phyloP scores from a whole-genome alignment of 2,113 vertebrate genomes.

The Symphodus melops region DNA sequence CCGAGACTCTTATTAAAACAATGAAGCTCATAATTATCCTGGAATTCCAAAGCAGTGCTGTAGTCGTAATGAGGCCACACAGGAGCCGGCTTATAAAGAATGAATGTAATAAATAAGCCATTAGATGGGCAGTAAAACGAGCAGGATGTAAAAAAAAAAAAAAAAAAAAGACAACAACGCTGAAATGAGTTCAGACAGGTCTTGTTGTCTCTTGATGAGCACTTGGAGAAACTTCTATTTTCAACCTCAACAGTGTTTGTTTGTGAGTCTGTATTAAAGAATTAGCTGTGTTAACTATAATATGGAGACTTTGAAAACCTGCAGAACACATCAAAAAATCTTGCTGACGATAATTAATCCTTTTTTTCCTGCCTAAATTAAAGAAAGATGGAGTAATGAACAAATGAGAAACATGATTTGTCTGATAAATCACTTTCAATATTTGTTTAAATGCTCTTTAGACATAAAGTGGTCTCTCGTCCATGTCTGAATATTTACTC shows the following conservation, averaged over 20 bases:
- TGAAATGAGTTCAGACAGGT: constrained; percentile 74
- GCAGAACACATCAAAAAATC: background rate
- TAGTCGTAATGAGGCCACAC: constrained; percentile 86
- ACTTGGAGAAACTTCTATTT: constrained; percentile 64
- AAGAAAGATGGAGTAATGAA: background rate
- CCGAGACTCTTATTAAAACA: constrained; percentile 87
- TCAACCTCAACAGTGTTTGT: constrained; percentile 22
- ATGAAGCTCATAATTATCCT: constrained; percentile 85
- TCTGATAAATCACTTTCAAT: too few relatives aligned
- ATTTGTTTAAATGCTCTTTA: background rate
- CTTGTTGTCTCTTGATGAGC: constrained; percentile 64
- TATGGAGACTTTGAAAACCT: background rate
- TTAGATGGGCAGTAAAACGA: constrained; percentile 82
- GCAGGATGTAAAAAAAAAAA: constrained; percentile 67
- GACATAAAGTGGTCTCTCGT: background rate
- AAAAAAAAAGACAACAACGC: constrained; percentile 55
- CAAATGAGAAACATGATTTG: too few relatives aligned
- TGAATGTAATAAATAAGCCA: constrained; percentile 87
- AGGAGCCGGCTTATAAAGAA: constrained; percentile 84
- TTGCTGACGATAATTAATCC: background rate
- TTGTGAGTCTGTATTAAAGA: constrained; percentile 17
- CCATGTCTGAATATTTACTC: background rate
- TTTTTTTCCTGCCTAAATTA: background rate
- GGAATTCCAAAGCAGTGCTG: constrained; percentile 83
- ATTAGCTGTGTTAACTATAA: background rate